Conservation (phyloP, 1,140 invertebrate genomes). For the Drosophila tropicalis region DNA sequence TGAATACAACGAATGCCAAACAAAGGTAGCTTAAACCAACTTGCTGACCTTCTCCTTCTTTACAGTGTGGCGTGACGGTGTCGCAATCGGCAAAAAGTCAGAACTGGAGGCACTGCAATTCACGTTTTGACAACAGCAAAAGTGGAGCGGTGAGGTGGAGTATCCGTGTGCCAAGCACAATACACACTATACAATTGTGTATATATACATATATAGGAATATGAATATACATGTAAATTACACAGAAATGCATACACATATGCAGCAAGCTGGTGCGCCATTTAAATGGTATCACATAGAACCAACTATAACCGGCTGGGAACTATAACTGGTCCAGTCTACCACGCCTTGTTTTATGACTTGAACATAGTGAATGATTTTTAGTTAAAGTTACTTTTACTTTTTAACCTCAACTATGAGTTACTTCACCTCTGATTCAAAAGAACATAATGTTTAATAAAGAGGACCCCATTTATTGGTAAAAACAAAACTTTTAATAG, state of each 20-base stretch:
- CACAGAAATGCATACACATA: background rate
- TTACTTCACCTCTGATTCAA: too few relatives aligned
- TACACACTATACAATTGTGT: background rate
- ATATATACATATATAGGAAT: background rate
- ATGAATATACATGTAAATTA: background rate
- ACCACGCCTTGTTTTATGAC: constrained; percentile 36
- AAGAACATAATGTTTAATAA: too few relatives aligned
- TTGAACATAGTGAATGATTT: background rate
- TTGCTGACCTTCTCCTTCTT: constrained; percentile 68
- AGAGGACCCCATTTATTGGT: background rate
- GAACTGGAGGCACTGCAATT: constrained; percentile 18
- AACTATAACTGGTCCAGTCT: constrained; percentile 7
- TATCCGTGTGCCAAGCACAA: background rate
- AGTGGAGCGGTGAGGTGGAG: constrained; percentile 16
- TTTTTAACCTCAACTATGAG: background rate
- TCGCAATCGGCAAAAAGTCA: constrained; percentile 48
- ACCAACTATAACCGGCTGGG: constrained; percentile 29
- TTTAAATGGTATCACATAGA: constrained; percentile 39
- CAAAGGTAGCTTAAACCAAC: constrained; percentile 36
- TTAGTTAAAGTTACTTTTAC: constrained; percentile 15
- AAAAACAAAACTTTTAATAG: too few relatives aligned
- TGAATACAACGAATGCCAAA: constrained; percentile 23
- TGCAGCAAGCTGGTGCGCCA: background rate
- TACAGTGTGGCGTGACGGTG: constrained; percentile 52
- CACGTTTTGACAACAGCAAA: constrained; percentile 3